Conservation (phyloP, 1,140 invertebrate species). For the Eciton burchellii region DNA sequence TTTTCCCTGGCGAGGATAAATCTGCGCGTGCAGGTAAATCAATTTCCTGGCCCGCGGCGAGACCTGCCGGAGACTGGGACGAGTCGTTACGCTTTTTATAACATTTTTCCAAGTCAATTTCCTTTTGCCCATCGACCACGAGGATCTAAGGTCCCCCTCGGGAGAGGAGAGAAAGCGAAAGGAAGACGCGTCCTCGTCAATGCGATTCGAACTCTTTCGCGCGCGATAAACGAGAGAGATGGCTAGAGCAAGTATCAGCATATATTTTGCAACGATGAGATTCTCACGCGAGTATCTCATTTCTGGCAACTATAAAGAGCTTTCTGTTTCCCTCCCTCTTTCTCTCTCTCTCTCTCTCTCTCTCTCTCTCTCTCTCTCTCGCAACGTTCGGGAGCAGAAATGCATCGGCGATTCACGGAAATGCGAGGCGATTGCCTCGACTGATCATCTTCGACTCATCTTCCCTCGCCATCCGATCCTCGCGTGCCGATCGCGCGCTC, state of each 20-base stretch:
- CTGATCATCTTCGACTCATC: neutral
- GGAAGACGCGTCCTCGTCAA: conserved; percentile 2
- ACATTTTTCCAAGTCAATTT: conserved; percentile 71
- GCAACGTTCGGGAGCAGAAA: neutral
- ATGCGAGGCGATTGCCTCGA: neutral
- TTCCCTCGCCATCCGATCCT: neutral
- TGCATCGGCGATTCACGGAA: neutral
- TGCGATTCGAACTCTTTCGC: conserved; percentile 33
- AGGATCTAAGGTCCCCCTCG: conserved; percentile 24
- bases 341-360: conserved; percentile 11
- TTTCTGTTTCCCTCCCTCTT: neutral
- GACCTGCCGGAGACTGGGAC: conserved; percentile 64
- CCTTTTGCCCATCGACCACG: conserved; percentile 67
- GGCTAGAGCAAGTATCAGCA: neutral
- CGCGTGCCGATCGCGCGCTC: neutral
- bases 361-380: neutral
- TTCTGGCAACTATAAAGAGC: neutral
- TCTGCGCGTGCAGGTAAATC: conserved; percentile 71
- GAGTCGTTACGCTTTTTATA: conserved; percentile 70
- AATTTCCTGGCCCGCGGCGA: conserved; percentile 69
- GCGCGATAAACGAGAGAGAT: neutral
- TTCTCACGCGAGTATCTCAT: neutral
- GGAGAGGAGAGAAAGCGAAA: neutral
- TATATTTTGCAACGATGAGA: neutral
- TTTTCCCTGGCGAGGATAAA: conserved; percentile 69